phyloP scores from a whole-genome alignment of 2,888 invertebrate genomes.

The Leptura quadrifasciata region DNA sequence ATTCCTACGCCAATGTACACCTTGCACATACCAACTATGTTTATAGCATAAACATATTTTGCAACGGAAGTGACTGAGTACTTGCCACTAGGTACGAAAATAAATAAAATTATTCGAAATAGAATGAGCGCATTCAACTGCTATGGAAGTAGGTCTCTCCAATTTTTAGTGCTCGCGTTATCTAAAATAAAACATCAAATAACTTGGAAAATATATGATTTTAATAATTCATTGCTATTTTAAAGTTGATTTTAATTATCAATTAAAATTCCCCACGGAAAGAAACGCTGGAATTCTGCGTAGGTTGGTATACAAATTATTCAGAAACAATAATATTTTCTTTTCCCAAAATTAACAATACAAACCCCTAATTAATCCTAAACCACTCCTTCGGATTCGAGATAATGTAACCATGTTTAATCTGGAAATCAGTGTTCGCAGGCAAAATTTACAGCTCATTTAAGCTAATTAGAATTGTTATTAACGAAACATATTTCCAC shows the following conservation, averaged over 20 bases:
- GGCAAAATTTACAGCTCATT: constrained; percentile 20
- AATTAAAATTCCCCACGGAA: constrained; percentile 30
- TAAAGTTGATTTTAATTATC: constrained; percentile 25
- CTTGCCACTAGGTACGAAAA: not conserved
- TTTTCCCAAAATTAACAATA: constrained; percentile 36
- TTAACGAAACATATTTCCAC: no score
- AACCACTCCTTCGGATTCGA: constrained; percentile 17
- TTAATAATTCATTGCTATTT: constrained; percentile 22
- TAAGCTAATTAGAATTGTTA: constrained; percentile 19
- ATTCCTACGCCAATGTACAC: not conserved
- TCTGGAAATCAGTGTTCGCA: constrained; percentile 17
- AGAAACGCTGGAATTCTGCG: constrained; percentile 15
- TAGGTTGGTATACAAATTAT: constrained; percentile 36
- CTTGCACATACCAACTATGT: not conserved
- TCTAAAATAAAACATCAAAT: constrained; percentile 20
- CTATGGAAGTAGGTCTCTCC: not conserved
- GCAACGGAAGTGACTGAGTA: constrained; percentile 4
- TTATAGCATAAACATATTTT: not conserved
- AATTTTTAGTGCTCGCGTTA: not conserved
- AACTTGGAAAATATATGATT: constrained; percentile 27
- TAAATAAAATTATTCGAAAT: constrained; percentile 1
- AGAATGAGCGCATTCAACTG: not conserved
- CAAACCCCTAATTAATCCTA: constrained; percentile 32
- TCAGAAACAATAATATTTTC: constrained; percentile 40
- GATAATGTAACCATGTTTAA: constrained; percentile 25